Conservation (phyloP, 1,140 invertebrate species). For the Bombus superbus region DNA sequence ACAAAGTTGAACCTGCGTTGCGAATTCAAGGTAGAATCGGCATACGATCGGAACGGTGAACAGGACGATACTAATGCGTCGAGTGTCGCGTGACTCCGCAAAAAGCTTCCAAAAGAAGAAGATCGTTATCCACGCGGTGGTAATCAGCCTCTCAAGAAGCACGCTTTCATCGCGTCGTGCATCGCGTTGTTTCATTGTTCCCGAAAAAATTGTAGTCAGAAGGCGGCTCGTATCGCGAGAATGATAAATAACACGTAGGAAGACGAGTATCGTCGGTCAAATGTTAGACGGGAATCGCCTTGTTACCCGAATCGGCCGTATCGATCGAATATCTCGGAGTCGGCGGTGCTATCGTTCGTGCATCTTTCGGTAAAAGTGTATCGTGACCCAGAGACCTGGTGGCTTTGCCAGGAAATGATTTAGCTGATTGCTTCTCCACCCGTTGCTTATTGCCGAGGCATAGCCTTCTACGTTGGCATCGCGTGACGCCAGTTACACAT, state of each 20-base stretch:
- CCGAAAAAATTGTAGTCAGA: constrained; percentile 18
- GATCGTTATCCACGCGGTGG: neutral
- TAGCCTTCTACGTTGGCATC: neutral
- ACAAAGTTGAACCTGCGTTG: neutral
- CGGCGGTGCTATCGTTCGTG: neutral
- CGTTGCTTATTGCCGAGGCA: constrained; percentile 21
- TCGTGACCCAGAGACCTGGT: constrained; percentile 40
- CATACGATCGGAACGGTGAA: neutral
- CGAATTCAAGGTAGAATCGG: constrained; percentile 1
- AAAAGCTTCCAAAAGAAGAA: neutral
- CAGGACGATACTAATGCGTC: neutral
- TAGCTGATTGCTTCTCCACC: constrained; percentile 47
- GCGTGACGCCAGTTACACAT: constrained; percentile 38
- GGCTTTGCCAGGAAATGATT: constrained; percentile 50
- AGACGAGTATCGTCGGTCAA: constrained; percentile 20
- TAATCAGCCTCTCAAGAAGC: neutral
- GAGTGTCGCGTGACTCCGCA: neutral
- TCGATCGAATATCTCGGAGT: neutral
- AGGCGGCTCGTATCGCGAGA: neutral
- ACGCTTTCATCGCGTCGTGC: neutral
- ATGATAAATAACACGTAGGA: constrained; percentile 11
- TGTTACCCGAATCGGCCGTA: constrained; percentile 19
- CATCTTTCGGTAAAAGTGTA: constrained; percentile 43
- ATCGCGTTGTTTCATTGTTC: constrained; percentile 5
- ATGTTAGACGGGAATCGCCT: neutral